Percentiles rank a stretch among this genome's conserved stretches.
These are phyloP conservation scores for Amazona guildingii DNA, from an alignment of 2,113 vertebrate genomes.

Conservation along the genomic window DNA sequence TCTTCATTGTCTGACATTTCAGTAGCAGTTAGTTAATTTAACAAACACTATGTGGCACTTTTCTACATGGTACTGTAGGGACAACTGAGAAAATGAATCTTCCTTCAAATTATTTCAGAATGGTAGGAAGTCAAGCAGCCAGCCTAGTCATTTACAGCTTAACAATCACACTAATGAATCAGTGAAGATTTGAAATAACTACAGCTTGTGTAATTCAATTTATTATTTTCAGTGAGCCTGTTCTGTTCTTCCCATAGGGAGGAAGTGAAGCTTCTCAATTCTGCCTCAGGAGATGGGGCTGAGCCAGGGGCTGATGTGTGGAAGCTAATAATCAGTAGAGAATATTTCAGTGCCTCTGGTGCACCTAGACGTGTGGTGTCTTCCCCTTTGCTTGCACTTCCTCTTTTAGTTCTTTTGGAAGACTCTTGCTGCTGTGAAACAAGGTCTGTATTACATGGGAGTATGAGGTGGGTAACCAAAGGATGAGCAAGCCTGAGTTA, in stretches of 20 bases:
- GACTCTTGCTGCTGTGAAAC: neutral
- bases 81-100: neutral
- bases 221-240: neutral
- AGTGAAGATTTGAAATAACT: neutral
- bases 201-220: neutral
- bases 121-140: neutral
- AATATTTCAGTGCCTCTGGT: neutral
- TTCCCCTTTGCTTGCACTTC: neutral
- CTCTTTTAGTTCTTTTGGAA: neutral
- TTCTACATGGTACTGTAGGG: neutral
- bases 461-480: neutral
- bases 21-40: neutral
- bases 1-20: neutral
- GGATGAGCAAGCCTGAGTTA: neutral
- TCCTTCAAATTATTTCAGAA: neutral
- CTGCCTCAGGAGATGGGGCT: neutral
- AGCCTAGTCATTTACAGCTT: neutral
- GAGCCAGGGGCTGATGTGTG: neutral
- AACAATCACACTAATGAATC: neutral
- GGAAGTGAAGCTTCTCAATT: neutral
- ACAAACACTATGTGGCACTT: neutral
- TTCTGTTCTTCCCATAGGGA: neutral
- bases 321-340: neutral
- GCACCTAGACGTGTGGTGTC: neutral
- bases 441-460: neutral